Conservation (phyloP, 2,888 invertebrate species). For the Nyleta sp. region DNA sequence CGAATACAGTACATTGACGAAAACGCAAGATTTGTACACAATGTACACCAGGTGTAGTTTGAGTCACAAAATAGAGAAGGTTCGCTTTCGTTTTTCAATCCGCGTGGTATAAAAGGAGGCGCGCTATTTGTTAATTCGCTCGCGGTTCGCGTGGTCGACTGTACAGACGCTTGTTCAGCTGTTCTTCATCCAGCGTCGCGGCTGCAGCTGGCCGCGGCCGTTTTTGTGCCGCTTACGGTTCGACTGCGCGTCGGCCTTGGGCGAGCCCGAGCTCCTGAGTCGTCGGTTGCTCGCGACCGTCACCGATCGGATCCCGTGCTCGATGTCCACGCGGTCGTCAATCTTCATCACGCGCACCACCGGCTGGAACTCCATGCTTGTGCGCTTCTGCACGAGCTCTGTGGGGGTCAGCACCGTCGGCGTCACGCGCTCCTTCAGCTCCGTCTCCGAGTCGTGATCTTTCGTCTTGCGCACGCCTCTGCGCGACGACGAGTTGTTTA, state of each 20-base stretch:
- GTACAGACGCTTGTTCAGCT: conserved; percentile 74
- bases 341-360: conserved; percentile 87
- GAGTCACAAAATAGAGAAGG: conserved; percentile 69
- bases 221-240: conserved; percentile 76
- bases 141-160: conserved; percentile 17
- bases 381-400: conserved; percentile 77
- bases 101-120: conserved; percentile 36
- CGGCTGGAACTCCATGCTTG: conserved; percentile 85
- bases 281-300: conserved; percentile 79
- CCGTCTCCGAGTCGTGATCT: conserved; percentile 66
- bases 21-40: conserved; percentile 79
- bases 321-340: conserved; percentile 82
- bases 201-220: conserved; percentile 72
- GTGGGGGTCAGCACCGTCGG: conserved; percentile 71
- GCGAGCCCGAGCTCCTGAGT: conserved; percentile 79
- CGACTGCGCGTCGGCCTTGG: conserved; percentile 73
- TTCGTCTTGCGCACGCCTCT: conserved; percentile 62
- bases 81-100: conserved; percentile 19
- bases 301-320: conserved; percentile 79
- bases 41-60: conserved; percentile 73
- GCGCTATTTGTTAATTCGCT: conserved; percentile 9
- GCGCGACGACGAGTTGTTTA: conserved; percentile 55
- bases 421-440: conserved; percentile 72
- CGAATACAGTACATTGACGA: conserved; percentile 80
- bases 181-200: conserved; percentile 77